Conservation (phyloP, 2,888 invertebrate species). For the Caenorhabditis uteleia region DNA sequence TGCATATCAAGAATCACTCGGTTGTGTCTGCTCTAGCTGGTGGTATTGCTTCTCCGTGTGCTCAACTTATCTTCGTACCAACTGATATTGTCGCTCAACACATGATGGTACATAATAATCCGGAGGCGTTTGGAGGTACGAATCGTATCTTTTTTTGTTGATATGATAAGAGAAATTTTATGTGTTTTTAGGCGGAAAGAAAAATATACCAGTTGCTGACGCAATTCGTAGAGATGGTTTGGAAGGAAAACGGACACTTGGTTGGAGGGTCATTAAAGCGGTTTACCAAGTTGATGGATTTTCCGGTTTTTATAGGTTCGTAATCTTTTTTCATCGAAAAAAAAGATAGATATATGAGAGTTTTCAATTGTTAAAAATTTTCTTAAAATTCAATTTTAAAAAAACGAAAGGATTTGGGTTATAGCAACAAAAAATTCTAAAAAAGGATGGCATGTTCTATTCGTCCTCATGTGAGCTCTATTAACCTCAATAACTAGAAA, state of each 20-base stretch:
- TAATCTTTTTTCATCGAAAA: constrained; percentile 1
- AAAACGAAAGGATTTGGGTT: neutral
- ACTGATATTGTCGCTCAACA: constrained; percentile 67
- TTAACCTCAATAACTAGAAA: no score
- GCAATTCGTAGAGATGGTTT: constrained; percentile 54
- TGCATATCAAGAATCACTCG: constrained; percentile 52
- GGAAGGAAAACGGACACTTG: constrained; percentile 55
- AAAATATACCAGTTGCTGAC: constrained; percentile 59
- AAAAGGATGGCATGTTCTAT: no score
- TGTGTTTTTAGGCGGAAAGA: constrained; percentile 39
- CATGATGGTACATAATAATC: constrained; percentile 63
- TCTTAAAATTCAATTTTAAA: neutral
- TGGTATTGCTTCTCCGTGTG: constrained; percentile 58
- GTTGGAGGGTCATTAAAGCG: constrained; percentile 63
- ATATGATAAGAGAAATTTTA: neutral
- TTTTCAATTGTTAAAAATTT: neutral
- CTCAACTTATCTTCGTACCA: constrained; percentile 65
- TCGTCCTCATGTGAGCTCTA: no score
- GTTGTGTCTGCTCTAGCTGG: constrained; percentile 54
- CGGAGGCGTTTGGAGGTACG: constrained; percentile 49
- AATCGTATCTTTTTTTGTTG: no score
- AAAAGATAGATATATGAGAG: neutral
- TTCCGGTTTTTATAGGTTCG: constrained; percentile 65
- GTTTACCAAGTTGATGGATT: constrained; percentile 66
- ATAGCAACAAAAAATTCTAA: no score